Evolutionary conservation across 2,888 invertebrate species (phyloP).

Genomic region (Hipparchia semele): DNA sequence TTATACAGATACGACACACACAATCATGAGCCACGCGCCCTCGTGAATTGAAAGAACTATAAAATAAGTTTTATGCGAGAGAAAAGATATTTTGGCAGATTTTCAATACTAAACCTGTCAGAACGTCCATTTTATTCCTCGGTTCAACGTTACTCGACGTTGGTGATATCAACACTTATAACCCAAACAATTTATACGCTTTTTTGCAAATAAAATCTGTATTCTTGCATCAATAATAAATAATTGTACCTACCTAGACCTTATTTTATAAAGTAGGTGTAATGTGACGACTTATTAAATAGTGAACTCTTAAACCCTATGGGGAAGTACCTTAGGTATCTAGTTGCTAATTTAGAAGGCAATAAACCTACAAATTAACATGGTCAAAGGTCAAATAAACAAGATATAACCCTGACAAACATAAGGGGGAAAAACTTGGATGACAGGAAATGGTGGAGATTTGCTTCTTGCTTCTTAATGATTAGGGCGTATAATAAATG

Average conservation of each 20-base stretch:
- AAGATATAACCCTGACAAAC: not conserved
- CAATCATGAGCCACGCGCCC: too few relatives aligned
- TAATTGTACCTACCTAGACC: not conserved
- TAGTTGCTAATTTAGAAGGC: not conserved
- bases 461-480: not conserved
- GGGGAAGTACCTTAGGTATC: slow-evolving; percentile 8
- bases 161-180: too few relatives aligned
- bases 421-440: not conserved
- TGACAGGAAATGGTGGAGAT: not conserved
- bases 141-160: too few relatives aligned
- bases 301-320: not conserved
- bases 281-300: not conserved
- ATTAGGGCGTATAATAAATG: too few relatives aligned
- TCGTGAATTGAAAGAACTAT: too few relatives aligned
- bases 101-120: too few relatives aligned
- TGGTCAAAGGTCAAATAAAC: slow-evolving; percentile 10
- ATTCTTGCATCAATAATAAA: not conserved
- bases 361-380: not conserved
- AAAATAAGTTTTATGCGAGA: too few relatives aligned
- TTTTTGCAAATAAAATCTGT: not conserved
- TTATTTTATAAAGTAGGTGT: not conserved
- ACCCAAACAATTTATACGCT: not conserved
- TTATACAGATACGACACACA: too few relatives aligned
- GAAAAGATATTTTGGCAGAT: too few relatives aligned
- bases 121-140: too few relatives aligned